Conservation (phyloP, 2,888 invertebrate genomes). For the Parnassius smintheus region DNA sequence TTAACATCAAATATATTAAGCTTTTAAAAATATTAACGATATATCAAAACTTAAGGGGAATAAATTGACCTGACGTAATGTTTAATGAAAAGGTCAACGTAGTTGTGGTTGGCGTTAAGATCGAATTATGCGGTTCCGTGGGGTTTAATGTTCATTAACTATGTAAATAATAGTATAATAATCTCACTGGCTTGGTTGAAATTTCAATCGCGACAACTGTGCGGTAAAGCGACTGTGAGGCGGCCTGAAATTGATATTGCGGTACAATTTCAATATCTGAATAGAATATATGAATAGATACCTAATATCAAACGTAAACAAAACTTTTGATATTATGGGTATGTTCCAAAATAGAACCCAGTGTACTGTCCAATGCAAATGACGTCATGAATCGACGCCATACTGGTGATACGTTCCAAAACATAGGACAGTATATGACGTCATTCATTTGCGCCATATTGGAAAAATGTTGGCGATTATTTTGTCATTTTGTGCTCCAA, state of each 20-base stretch:
- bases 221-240: constrained; percentile 17
- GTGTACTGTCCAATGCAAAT: no score
- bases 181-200: constrained; percentile 20
- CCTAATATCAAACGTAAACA: neutral
- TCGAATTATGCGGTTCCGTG: constrained; percentile 20
- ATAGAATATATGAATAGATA: no score
- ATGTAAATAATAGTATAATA: constrained; percentile 22
- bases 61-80: constrained; percentile 22
- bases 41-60: constrained; percentile 19
- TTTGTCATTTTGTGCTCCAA: no score
- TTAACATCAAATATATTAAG: no score
- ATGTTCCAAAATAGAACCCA: no score
- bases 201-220: constrained; percentile 24
- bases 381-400: no score
- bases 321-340: neutral
- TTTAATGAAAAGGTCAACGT: constrained; percentile 15
- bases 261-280: constrained; percentile 5
- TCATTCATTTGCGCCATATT: no score
- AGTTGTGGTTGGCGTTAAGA: constrained; percentile 12
- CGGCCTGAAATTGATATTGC: constrained; percentile 18
- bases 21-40: no score
- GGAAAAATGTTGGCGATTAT: no score
- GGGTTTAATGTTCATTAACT: constrained; percentile 24
- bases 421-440: no score
- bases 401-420: no score